Evolutionary conservation across 2,888 invertebrate species (phyloP).

Genomic region (Dioctria linearis): DNA sequence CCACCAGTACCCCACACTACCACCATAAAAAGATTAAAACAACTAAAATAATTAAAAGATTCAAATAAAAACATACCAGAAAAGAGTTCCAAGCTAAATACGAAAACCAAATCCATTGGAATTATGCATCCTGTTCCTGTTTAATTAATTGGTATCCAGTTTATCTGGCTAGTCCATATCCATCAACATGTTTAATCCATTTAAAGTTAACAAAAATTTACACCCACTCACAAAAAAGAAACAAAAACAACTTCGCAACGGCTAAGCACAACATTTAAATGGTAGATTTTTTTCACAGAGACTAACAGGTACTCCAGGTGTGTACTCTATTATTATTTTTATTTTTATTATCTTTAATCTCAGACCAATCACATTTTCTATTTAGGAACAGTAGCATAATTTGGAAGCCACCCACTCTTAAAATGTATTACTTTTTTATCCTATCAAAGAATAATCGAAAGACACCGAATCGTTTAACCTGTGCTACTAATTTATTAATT

Average conservation of each 20-base stretch:
- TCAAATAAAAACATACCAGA: neutral
- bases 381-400: no score
- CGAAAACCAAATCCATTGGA: constrained; percentile 48
- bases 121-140: constrained; percentile 42
- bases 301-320: constrained; percentile 19
- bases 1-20: no score
- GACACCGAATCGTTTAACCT: neutral
- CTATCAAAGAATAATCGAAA: neutral
- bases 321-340: neutral
- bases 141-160: constrained; percentile 35
- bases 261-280: constrained; percentile 5
- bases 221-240: neutral
- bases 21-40: no score
- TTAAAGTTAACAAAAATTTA: neutral
- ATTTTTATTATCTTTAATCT: neutral
- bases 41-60: no score
- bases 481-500: neutral
- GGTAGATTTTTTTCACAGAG: neutral
- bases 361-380: neutral
- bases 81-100: constrained; percentile 40
- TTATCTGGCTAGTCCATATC: constrained; percentile 27
- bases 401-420: neutral
- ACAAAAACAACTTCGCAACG: neutral
- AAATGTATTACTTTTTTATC: neutral
- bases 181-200: constrained; percentile 45